Evolutionary conservation across 2,113 vertebrate species (phyloP).

Genomic region (Chlorocebus sabaeus): DNA sequence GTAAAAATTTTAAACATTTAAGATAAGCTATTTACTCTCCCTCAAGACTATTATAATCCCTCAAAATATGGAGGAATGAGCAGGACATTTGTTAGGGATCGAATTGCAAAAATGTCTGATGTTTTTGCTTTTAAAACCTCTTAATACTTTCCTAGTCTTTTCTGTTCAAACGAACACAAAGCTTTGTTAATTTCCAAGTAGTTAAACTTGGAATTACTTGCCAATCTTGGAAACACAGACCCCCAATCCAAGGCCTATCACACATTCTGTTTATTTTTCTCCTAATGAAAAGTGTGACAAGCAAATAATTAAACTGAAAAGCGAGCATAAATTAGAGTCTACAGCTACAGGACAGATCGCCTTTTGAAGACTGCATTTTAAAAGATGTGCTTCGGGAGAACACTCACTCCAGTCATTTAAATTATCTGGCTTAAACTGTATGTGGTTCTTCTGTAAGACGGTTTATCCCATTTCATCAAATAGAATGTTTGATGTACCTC

Average conservation of each 20-base stretch:
- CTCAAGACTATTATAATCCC: background rate
- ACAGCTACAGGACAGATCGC: background rate
- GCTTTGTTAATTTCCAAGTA: conserved; percentile 41
- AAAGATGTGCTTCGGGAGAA: conserved; percentile 31
- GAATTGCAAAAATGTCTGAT: background rate
- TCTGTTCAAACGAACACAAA: background rate
- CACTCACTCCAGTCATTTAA: conserved; percentile 42
- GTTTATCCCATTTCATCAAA: conserved; percentile 51
- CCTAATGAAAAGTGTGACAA: conserved; percentile 70
- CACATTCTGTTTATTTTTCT: conserved; percentile 66
- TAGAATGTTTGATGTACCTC: conserved; percentile 56
- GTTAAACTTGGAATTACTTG: background rate
- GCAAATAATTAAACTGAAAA: conserved; percentile 73
- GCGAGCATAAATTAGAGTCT: conserved; percentile 73
- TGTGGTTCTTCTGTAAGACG: conserved; percentile 36
- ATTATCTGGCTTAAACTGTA: conserved; percentile 17
- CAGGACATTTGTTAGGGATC: background rate
- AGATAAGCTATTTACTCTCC: background rate
- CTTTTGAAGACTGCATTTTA: conserved; percentile 57
- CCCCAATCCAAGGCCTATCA: background rate
- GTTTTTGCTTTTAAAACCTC: background rate
- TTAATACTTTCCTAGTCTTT: background rate
- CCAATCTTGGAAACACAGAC: background rate
- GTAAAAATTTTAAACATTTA: background rate
- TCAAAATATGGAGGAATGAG: background rate